These are phyloP conservation scores for Scarus forsteni DNA, from an alignment of 2,797 vertebrate genomes.

Conservation along the genomic window DNA sequence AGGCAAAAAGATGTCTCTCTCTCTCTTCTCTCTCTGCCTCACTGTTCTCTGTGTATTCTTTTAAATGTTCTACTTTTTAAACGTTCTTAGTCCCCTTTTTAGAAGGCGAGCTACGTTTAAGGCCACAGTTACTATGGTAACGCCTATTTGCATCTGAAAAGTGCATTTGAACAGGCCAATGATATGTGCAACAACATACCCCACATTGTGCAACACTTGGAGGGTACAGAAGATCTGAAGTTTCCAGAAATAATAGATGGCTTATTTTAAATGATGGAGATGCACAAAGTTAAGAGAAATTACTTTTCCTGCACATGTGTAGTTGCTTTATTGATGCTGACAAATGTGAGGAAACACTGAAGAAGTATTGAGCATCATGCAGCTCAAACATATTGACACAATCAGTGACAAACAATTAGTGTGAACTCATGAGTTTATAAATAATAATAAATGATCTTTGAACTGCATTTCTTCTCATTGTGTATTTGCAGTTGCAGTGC, in stretches of 20 bases:
- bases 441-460: background rate
- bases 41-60: constrained; percentile 73
- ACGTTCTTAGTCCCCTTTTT: constrained; percentile 80
- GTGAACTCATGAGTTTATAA: background rate
- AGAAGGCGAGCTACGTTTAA: constrained; percentile 79
- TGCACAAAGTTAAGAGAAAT: background rate
- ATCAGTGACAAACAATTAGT: too few species aligned
- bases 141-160: constrained; percentile 87
- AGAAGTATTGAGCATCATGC: background rate
- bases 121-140: constrained; percentile 87
- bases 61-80: constrained; percentile 82
- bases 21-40: constrained; percentile 49
- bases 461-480: too few species aligned
- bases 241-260: constrained; percentile 27
- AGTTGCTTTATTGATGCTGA: background rate
- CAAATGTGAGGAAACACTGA: background rate
- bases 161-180: constrained; percentile 77
- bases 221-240: constrained; percentile 55
- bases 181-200: constrained; percentile 76
- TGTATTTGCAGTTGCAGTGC: too few species aligned
- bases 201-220: constrained; percentile 65
- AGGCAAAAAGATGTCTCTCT: constrained; percentile 63
- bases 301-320: background rate
- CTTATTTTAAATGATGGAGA: background rate
- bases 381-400: too few species aligned